phyloP scores from a whole-genome alignment of 2,113 vertebrate species.

The Helogale parvula region DNA sequence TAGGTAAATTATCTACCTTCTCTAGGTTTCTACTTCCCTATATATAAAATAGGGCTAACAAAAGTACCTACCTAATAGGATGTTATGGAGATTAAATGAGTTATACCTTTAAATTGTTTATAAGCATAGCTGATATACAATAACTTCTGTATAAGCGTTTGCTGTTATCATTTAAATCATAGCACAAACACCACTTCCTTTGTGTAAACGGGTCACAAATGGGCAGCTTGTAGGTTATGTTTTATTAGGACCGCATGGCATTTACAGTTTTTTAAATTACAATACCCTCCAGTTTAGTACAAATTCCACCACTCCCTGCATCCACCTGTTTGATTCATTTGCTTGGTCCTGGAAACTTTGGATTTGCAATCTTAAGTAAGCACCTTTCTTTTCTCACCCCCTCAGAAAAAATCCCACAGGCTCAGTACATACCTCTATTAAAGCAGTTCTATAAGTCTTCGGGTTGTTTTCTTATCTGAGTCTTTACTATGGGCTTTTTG shows the following conservation, averaged over 20 bases:
- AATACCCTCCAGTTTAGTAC: background rate
- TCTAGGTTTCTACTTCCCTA: background rate
- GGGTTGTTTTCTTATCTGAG: background rate
- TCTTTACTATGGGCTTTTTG: conserved; percentile 33
- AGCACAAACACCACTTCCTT: conserved; percentile 29
- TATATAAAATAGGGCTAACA: conserved; percentile 31
- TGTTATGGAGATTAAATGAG: conserved; percentile 18
- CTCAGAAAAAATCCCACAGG: background rate
- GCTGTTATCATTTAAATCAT: conserved; percentile 51
- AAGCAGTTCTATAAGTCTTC: background rate
- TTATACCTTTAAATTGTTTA: conserved; percentile 48
- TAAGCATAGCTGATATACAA: background rate
- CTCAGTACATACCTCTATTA: background rate
- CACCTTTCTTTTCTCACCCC: background rate
- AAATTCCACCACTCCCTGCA: background rate
- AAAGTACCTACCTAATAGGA: conserved; percentile 5
- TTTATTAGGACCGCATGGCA: conserved; percentile 57
- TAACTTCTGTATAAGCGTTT: background rate
- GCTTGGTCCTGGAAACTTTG: background rate
- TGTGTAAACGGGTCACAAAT: conserved; percentile 32
- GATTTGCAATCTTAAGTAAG: conserved; percentile 17
- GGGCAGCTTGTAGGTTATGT: background rate
- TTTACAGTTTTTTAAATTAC: conserved; percentile 39
- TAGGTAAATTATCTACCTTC: conserved; percentile 26
- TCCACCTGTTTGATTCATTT: conserved; percentile 47